Evolutionary conservation across 2,888 invertebrate genomes (phyloP).

Genomic region (Ophion ellenae): DNA sequence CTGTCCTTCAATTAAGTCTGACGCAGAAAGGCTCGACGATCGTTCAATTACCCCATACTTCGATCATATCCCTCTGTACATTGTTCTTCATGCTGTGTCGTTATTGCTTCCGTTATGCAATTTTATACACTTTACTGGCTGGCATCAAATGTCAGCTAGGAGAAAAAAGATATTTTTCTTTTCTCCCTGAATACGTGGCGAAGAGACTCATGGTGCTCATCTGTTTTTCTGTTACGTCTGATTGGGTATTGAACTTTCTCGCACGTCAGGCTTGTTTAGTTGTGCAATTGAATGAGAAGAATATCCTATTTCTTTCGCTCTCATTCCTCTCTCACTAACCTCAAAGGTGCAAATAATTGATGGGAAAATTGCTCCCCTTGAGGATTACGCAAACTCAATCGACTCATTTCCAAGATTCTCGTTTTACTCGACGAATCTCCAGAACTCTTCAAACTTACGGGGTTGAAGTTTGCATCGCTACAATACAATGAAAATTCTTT

Average conservation of each 20-base stretch:
- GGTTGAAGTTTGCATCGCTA: too few relatives aligned
- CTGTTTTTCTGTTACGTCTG: slow-evolving; percentile 11
- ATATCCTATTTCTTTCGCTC: slow-evolving; percentile 1
- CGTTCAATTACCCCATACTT: too few relatives aligned
- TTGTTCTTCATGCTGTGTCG: not conserved
- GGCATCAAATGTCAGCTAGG: not conserved
- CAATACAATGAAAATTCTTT: too few relatives aligned
- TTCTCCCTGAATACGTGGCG: not conserved
- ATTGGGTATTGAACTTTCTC: slow-evolving; percentile 40
- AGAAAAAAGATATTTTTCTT: not conserved
- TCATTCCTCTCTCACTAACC: not conserved
- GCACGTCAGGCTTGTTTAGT: not conserved
- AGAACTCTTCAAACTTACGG: not conserved
- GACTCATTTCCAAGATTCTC: not conserved
- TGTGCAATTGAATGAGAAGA: not conserved
- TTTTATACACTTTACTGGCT: not conserved
- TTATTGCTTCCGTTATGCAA: not conserved
- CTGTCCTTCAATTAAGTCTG: too few relatives aligned
- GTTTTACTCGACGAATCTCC: not conserved
- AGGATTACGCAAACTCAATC: not conserved
- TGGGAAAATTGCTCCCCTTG: not conserved
- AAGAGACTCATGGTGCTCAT: not conserved
- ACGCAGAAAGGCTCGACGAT: too few relatives aligned
- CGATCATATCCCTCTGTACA: too few relatives aligned
- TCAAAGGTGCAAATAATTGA: not conserved